Conservation (phyloP, 2,113 vertebrate species). For the Coptodon bakossiorum region DNA sequence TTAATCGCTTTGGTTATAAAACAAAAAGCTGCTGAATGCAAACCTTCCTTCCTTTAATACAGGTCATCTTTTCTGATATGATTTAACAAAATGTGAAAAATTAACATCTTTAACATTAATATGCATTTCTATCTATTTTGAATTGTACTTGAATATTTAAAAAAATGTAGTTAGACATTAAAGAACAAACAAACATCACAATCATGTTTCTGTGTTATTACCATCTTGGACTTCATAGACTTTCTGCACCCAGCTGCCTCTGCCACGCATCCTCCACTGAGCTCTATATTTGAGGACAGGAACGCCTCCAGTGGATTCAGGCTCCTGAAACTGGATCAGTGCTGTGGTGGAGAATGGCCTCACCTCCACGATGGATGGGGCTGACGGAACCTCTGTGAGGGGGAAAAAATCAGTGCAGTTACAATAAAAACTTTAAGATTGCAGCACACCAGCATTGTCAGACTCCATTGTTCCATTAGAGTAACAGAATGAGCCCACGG, state of each 20-base stretch:
- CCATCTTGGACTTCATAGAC: constrained; percentile 83
- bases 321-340: constrained; percentile 85
- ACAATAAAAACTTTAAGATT: neutral
- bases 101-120: neutral
- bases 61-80: neutral
- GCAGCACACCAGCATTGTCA: neutral
- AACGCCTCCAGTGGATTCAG: constrained; percentile 89
- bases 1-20: neutral
- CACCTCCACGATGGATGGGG: constrained; percentile 81
- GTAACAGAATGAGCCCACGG: neutral
- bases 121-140: neutral
- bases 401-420: neutral
- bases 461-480: neutral
- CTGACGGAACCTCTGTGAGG: constrained; percentile 86
- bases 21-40: neutral
- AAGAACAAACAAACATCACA: neutral
- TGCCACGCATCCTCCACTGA: constrained; percentile 77
- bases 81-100: neutral
- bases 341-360: constrained; percentile 92
- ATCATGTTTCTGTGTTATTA: constrained; percentile 42
- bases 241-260: constrained; percentile 74
- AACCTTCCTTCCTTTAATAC: neutral
- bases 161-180: neutral
- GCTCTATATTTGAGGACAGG: constrained; percentile 87
- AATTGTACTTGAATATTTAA: neutral